A percentile compares a stretch with the other conserved stretches of the same genome.
Evolutionary conservation across 1,140 invertebrate genomes (phyloP).

Genomic region (Drosophila nasuta): DNA sequence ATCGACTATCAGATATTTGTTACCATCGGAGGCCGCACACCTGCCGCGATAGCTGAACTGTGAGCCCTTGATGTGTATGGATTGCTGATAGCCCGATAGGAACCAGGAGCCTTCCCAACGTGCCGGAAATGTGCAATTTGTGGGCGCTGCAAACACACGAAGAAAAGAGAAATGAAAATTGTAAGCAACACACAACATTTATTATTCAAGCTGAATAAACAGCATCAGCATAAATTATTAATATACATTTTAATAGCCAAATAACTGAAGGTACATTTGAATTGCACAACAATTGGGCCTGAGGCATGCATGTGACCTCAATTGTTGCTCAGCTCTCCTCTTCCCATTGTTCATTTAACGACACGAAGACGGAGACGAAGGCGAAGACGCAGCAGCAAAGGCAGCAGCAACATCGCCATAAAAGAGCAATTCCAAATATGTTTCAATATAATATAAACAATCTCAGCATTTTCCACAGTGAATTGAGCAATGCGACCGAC

Average conservation of each 20-base stretch:
- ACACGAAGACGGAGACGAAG: conserved; percentile 12
- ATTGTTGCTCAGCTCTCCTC: conserved; percentile 53
- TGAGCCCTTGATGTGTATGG: conserved; percentile 91
- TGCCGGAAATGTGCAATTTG: conserved; percentile 91
- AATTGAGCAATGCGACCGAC: conserved; percentile 2
- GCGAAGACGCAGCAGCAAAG: conserved; percentile 13
- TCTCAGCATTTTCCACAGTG: not conserved
- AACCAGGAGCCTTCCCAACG: conserved; percentile 94
- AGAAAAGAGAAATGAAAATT: conserved; percentile 3
- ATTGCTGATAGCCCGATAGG: conserved; percentile 92
- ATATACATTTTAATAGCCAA: conserved; percentile 43
- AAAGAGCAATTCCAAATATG: conserved; percentile 47
- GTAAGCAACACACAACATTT: not conserved
- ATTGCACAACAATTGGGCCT: conserved; percentile 54
- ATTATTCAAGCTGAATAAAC: conserved; percentile 1
- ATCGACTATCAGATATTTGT: conserved; percentile 93
- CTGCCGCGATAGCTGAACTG: conserved; percentile 92
- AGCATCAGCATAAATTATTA: conserved; percentile 23
- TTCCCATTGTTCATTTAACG: conserved; percentile 77
- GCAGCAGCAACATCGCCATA: conserved; percentile 22
- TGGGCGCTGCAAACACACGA: conserved; percentile 79
- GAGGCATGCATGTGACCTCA: conserved; percentile 62
- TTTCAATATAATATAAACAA: conserved; percentile 45
- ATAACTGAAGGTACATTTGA: conserved; percentile 49
- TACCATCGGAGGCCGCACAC: conserved; percentile 91